Conservation (phyloP, 2,113 vertebrate species). For the Euleptes europaea region DNA sequence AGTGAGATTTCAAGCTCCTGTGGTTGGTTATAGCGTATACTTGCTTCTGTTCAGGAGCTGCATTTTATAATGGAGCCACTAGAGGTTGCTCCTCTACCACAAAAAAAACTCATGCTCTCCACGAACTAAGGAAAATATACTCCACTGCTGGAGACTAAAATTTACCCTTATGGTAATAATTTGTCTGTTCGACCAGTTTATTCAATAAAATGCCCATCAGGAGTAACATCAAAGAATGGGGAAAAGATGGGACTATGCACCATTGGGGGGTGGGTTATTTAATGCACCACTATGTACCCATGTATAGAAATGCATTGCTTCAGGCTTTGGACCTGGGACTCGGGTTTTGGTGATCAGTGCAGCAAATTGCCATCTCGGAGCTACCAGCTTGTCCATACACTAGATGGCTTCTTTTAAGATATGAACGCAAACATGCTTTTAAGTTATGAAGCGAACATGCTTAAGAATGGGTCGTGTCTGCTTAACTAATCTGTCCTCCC, state of each 20-base stretch:
- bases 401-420: too few relatives aligned
- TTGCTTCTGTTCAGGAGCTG: neutral
- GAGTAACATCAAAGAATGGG: neutral
- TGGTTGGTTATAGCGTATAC: neutral
- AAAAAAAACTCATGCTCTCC: slow-evolving; percentile 55
- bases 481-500: too few relatives aligned
- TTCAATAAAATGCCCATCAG: neutral
- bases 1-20: neutral
- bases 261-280: neutral
- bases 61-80: slow-evolving; percentile 30
- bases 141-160: slow-evolving; percentile 45
- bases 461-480: too few relatives aligned
- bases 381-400: too few relatives aligned
- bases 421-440: too few relatives aligned
- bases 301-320: neutral
- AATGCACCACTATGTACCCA: too few relatives aligned
- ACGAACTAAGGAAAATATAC: slow-evolving; percentile 13
- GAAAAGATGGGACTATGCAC: too few relatives aligned
- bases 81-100: slow-evolving; percentile 61
- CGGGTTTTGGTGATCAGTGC: too few relatives aligned
- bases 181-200: neutral
- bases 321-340: neutral
- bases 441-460: too few relatives aligned
- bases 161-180: slow-evolving; percentile 56
- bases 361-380: too few relatives aligned